Evolutionary conservation across 37 sponge, comb jelly and placozoan species (phyloP).

Genomic region (Agelas oroides): DNA sequence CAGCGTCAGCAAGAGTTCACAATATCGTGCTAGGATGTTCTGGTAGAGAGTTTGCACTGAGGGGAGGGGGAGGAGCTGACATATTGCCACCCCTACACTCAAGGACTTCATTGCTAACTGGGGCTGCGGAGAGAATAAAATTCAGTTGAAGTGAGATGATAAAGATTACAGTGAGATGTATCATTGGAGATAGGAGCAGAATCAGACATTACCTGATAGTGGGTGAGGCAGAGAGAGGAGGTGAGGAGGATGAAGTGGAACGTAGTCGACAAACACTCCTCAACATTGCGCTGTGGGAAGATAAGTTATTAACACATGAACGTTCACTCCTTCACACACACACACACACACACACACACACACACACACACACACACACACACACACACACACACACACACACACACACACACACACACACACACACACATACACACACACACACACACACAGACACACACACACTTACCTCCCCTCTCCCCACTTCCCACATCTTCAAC

Average conservation of each 20-base stretch:
- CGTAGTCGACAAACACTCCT: not conserved
- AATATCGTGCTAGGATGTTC: not conserved
- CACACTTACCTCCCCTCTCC: too few species aligned
- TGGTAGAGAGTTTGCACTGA: not conserved
- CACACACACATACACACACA: too few species aligned
- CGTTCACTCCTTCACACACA: too few species aligned
- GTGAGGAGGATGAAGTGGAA: slow-evolving; percentile 11
- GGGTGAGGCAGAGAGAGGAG: not conserved
- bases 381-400: too few species aligned
- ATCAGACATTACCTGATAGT: slow-evolving; percentile 34
- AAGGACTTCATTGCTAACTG: slow-evolving; percentile 7
- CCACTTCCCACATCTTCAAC: slow-evolving; percentile 4
- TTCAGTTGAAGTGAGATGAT: too few species aligned
- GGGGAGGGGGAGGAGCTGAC: not conserved
- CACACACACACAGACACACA: too few species aligned
- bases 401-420: too few species aligned
- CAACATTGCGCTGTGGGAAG: not conserved
- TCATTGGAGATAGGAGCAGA: too few species aligned
- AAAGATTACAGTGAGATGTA: too few species aligned
- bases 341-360: too few species aligned
- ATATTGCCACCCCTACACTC: not conserved
- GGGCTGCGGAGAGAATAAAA: slow-evolving; percentile 4
- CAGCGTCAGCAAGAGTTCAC: not conserved
- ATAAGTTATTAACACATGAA: too few species aligned
- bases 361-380: too few species aligned